Base-by-base conservation (phyloP, 2,113 vertebrate genomes). In the Eleginops maclovinus region DNA sequence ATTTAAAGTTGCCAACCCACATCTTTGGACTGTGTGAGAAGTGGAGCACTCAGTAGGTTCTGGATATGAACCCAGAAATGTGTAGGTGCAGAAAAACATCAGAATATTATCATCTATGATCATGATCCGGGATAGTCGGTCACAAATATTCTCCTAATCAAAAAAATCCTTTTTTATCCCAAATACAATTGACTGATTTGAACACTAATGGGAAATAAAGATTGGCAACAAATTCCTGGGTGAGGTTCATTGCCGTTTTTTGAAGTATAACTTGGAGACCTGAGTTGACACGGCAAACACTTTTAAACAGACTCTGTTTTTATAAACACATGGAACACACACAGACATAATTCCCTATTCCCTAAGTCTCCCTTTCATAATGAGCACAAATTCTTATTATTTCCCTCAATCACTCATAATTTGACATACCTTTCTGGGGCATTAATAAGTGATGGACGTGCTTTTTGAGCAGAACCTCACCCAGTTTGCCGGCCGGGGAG, bases 391-490 rank as follows among this genome's bases (percentile, higher is more conserved):
- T 61, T 58, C 43, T 31, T 59, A 59, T 81, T 70, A 61, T 87
- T 81, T 79, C 46, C 28, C 46, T 79, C 77, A 75, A 59, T 87
- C 74, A 65, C 77, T 74, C 36, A 63, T 76, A 69, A 75, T 65
- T 59, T 14, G n/a, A 59, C 74, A 54, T 59, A 28, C 22, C 74
- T 63, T 51, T 66, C 31, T 60, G 79, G 72, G 62, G 40, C 65
- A 83, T 88, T 59, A 86, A 83, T 87, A 88, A 89, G 70, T 79
- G 28, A 86, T 79, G 74, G 62, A 69, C 19, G 17, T 65, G 63
- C 72, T 82, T 84, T 77, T 73, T 78, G 71, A 47, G 72, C 26
- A 22, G 49, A 75, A 79, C 58, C 40, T 72, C 54, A 77, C 66
- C 31, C 70, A 43, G 41, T 54, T 26, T 1, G 15, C 31, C 17